Evolutionary conservation across 2,113 vertebrate species (phyloP).

Genomic region (Pachyramphus minor): DNA sequence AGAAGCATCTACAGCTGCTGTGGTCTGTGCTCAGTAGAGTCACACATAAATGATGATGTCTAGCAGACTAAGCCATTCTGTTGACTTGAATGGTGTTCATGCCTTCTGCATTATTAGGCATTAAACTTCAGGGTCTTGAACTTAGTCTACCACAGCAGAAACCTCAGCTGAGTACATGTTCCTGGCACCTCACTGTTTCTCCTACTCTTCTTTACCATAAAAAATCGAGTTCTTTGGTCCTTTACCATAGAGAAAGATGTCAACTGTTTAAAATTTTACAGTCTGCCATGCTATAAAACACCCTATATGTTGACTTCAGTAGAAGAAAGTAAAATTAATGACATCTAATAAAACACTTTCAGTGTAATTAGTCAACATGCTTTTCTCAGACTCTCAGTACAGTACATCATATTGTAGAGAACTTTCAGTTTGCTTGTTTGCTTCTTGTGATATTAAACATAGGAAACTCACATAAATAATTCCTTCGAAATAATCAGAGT

Average conservation of each 20-base stretch:
- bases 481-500: constrained; percentile 38
- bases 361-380: background rate
- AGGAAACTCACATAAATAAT: constrained; percentile 19
- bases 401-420: background rate
- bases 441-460: background rate
- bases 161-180: background rate
- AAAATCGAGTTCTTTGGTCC: background rate
- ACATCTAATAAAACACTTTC: background rate
- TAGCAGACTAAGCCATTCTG: background rate
- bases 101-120: background rate
- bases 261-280: background rate
- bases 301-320: background rate
- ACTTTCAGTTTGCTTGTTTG: background rate
- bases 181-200: background rate
- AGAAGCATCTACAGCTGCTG: background rate
- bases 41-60: background rate
- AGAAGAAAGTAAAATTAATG: background rate
- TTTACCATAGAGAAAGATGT: background rate
- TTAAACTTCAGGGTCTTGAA: background rate
- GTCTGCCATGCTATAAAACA: background rate
- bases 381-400: background rate
- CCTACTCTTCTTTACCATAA: background rate
- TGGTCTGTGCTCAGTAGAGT: fast-evolving
- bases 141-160: background rate
- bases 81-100: background rate